phyloP scores from a whole-genome alignment of 2,888 invertebrate species.

The Notodonta ziczac region DNA sequence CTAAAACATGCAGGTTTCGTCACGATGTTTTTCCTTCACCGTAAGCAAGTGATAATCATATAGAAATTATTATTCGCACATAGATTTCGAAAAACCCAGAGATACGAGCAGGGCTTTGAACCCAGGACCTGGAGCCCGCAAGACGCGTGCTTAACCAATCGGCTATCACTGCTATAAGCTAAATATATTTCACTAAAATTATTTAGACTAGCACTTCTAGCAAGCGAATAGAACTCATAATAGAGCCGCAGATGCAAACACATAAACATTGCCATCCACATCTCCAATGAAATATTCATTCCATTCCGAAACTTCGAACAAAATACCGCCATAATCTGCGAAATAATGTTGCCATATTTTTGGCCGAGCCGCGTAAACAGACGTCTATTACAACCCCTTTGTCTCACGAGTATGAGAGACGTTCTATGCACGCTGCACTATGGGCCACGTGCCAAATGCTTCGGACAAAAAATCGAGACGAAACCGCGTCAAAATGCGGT shows the following conservation, averaged over 20 bases:
- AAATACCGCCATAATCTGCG: neutral
- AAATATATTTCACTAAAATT: no score
- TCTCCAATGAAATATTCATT: neutral
- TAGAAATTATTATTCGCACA: no score
- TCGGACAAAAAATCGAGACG: slow-evolving; percentile 26
- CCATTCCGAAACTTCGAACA: neutral
- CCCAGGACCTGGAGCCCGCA: no score
- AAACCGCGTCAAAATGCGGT: slow-evolving; percentile 29
- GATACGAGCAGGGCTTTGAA: no score
- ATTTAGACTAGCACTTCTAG: no score
- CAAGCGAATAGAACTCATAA: no score
- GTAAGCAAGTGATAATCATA: no score
- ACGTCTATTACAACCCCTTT: slow-evolving; percentile 33
- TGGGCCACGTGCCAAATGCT: slow-evolving; percentile 40
- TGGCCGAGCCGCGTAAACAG: slow-evolving; percentile 12
- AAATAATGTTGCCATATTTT: slow-evolving; percentile 6
- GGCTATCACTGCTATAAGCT: no score
- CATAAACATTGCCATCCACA: neutral
- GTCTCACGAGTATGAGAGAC: slow-evolving; percentile 30
- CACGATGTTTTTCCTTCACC: no score
- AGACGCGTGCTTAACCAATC: no score
- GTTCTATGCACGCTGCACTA: slow-evolving; percentile 32
- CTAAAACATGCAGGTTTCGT: no score
- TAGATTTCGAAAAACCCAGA: no score
- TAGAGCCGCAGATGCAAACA: neutral